Evolutionary conservation across 2,888 invertebrate species (phyloP).

Genomic region (Andrena trimmerana): DNA sequence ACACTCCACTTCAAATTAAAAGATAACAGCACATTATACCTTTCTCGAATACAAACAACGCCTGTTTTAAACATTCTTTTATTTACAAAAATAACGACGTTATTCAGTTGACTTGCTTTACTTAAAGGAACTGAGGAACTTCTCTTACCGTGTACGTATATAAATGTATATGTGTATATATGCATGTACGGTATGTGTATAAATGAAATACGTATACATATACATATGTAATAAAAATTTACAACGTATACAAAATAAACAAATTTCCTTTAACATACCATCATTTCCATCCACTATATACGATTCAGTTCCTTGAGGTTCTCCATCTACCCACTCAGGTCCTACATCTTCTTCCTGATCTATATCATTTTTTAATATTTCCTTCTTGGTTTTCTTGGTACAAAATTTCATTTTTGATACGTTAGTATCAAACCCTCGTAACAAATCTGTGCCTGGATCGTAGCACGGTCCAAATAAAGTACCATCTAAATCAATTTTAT

Average conservation of each 20-base stretch:
- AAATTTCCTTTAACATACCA: slow-evolving; percentile 67
- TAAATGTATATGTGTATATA: not conserved
- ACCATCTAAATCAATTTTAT: slow-evolving; percentile 66
- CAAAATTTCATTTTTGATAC: slow-evolving; percentile 74
- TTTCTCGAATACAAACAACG: too few species aligned
- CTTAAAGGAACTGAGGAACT: too few species aligned
- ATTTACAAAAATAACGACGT: too few species aligned
- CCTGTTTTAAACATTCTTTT: too few species aligned
- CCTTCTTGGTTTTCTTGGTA: slow-evolving; percentile 76
- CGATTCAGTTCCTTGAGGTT: slow-evolving; percentile 82
- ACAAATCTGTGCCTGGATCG: slow-evolving; percentile 77
- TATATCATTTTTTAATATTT: slow-evolving; percentile 70
- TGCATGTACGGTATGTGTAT: too few species aligned
- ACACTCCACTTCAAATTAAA: too few species aligned
- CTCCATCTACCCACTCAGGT: slow-evolving; percentile 82
- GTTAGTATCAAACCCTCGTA: slow-evolving; percentile 77
- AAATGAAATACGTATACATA: too few species aligned
- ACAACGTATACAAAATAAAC: not conserved
- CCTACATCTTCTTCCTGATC: slow-evolving; percentile 79
- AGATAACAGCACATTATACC: too few species aligned
- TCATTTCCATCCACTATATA: slow-evolving; percentile 83
- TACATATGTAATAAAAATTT: too few species aligned
- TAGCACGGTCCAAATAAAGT: slow-evolving; percentile 71
- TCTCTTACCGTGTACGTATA: not conserved
- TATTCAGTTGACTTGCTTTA: too few species aligned